Evolutionary conservation across 2,888 invertebrate species (phyloP), one percentile per base, ranked within the genome.

Genomic region (Athalia cordata): DNA sequence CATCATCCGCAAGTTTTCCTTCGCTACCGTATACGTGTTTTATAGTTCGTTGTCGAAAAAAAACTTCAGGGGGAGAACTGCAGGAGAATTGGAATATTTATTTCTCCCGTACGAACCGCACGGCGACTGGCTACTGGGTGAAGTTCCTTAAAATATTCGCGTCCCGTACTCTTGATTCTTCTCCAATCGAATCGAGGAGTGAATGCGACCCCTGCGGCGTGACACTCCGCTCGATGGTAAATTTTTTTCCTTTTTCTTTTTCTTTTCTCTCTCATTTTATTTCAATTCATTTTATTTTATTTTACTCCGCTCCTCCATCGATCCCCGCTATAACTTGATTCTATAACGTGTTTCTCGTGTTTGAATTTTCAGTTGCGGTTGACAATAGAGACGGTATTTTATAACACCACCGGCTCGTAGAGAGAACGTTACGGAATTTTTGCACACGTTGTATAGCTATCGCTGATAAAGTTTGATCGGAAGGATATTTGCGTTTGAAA

Each of bases 121-220:
- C 2, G 29, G 29, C 29, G 29, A 29, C 29, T 29, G 29, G 29
- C 29, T 29, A 29, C 29, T 29, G 29, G 29, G 29, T 29, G 29
- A 29, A 29, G 29, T 29, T 29, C 29, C 29, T 29, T 78, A 75
- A 59, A 70, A 70, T 76, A 68, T 77, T 76, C 11, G 4, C 68
- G 61, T 78, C 77, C 77, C 52, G 43, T 68, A 29, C 29, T 29
- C 6, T 55, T 55, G 68, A 50, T 55, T 74, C 79, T 78, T 79
- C 79, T 74, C 59, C 68, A 47, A 80, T 77, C 67, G 77, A 64
- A 65, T 75, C 47, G 59, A 68, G 50, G 50, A 52, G 45, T 70
- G 43, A 52, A 68, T 55, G 52, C 15, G 11, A 55, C 9, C 55
- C 11, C 43, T 6, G 43, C 64, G 4, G 43, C 64, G 11, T n/a